A percentile compares a stretch with the other conserved stretches of the same genome.
Evolutionary conservation across 2,797 vertebrate genomes (phyloP).

Genomic region (Dendrocincla tyrannina): DNA sequence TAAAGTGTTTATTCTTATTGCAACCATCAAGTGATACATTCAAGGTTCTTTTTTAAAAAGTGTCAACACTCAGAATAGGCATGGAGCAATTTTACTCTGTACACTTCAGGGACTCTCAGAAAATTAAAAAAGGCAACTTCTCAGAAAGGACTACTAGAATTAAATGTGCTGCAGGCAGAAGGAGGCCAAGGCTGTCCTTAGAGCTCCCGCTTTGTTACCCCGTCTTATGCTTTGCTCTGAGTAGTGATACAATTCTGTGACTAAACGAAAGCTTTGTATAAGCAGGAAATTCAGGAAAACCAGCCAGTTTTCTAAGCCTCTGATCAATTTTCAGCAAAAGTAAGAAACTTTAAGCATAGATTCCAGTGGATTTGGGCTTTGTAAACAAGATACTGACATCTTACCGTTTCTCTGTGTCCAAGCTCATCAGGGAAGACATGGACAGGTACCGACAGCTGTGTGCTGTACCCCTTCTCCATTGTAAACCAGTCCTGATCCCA

Average conservation of each 20-base stretch:
- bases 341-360: neutral
- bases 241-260: neutral
- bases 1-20: neutral
- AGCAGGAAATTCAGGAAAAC: constrained; percentile 47
- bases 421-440: neutral
- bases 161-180: neutral
- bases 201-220: neutral
- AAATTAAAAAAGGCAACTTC: neutral
- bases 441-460: neutral
- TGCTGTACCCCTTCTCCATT: neutral
- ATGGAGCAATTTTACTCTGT: neutral
- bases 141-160: neutral
- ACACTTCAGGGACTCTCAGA: neutral
- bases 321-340: constrained; percentile 56
- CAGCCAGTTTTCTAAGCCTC: constrained; percentile 22
- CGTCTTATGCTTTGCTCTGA: neutral
- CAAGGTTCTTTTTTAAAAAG: neutral
- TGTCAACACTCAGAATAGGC: neutral
- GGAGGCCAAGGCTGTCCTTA: neutral
- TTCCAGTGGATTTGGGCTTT: constrained; percentile 5
- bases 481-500: neutral
- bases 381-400: neutral
- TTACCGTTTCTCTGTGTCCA: neutral
- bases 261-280: constrained; percentile 46
- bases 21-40: neutral